These are phyloP conservation scores for Plectus sambesii DNA, from an alignment of 1,140 invertebrate species.

Conservation along the genomic window DNA sequence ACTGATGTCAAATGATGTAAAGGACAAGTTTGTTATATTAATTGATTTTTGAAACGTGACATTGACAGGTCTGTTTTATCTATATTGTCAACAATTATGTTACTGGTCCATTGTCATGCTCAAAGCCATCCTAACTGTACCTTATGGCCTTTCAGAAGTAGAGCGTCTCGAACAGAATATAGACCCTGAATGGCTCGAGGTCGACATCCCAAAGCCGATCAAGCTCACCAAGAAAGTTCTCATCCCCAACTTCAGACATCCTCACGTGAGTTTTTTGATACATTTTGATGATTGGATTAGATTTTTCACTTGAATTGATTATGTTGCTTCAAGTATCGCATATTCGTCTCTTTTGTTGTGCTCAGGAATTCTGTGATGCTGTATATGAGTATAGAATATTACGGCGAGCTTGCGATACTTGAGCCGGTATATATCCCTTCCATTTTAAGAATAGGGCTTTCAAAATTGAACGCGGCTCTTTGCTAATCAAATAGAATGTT, in stretches of 20 bases:
- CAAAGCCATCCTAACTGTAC: neutral
- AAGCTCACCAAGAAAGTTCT: conserved; percentile 27
- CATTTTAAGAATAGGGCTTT: no score
- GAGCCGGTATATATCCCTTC: no score
- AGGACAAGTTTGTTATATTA: conserved; percentile 1
- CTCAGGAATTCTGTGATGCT: no score
- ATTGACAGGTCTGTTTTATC: neutral
- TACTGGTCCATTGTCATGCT: conserved; percentile 9
- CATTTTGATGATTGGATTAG: neutral
- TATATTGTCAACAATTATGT: neutral
- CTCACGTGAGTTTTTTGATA: conserved; percentile 12
- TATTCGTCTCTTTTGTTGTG: no score
- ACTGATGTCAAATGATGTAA: neutral
- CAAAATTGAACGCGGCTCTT: no score
- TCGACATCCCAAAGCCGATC: conserved; percentile 24
- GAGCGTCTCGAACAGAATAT: conserved; percentile 25
- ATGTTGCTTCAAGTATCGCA: no score
- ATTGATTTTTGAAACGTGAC: neutral
- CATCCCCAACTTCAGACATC: conserved; percentile 25
- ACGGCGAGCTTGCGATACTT: no score
- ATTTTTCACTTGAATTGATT: conserved; percentile 17
- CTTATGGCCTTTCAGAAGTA: conserved; percentile 16
- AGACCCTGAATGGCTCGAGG: conserved; percentile 28
- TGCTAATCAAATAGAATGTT: no score
- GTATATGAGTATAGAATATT: no score